A percentile compares a stretch with the other conserved stretches of the same genome.
Evolutionary conservation across 2,888 invertebrate genomes (phyloP).

Genomic region (Acrobasis consociella): DNA sequence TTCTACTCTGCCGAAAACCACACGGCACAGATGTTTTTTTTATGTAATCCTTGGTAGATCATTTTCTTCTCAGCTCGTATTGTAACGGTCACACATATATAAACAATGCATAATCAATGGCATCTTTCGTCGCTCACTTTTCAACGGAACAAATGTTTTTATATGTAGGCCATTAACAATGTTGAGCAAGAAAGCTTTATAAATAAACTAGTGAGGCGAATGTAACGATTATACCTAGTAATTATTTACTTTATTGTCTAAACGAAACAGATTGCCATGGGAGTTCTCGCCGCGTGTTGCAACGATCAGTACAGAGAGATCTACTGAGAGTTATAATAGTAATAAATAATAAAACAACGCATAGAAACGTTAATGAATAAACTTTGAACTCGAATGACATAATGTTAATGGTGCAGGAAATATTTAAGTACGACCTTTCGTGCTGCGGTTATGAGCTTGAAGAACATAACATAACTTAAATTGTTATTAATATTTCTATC

Average conservation of each 20-base stretch:
- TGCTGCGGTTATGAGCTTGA: background rate
- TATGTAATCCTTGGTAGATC: background rate
- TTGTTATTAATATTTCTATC: no score
- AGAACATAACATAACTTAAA: background rate
- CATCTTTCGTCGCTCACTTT: background rate
- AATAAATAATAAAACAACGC: background rate
- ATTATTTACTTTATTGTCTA: conserved; percentile 30
- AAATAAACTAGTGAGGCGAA: conserved; percentile 24
- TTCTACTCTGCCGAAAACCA: no score
- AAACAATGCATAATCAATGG: background rate
- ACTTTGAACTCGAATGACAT: background rate
- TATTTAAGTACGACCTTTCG: background rate
- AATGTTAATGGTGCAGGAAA: background rate
- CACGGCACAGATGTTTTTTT: no score
- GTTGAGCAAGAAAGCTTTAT: conserved; percentile 24
- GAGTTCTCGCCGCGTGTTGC: conserved; percentile 9
- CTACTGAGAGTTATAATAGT: background rate
- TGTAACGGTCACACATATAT: background rate
- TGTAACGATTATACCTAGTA: conserved; percentile 25
- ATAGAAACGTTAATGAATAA: background rate
- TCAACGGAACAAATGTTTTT: background rate
- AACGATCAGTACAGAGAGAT: background rate
- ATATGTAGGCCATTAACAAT: conserved; percentile 9
- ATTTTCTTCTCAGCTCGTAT: no score
- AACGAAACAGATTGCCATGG: conserved; percentile 18